Percentiles rank a stretch among this genome's conserved stretches.
Evolutionary conservation across 2,113 vertebrate species (phyloP).

Genomic region (Ammodramus savannarum): DNA sequence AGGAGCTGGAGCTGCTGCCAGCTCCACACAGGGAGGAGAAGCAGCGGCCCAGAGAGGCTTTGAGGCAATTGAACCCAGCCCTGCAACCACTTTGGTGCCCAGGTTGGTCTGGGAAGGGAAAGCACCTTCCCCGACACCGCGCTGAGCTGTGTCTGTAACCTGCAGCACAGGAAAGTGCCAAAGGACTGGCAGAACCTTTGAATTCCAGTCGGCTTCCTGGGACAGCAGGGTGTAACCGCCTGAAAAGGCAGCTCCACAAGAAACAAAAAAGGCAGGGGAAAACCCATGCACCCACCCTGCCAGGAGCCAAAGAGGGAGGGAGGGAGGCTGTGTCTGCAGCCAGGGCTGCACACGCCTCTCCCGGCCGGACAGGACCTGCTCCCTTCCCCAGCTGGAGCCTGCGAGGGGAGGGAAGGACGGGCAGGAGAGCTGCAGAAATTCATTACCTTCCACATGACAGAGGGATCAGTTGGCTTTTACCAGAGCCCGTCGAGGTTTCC

Average conservation of each 20-base stretch:
- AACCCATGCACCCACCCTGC: slow-evolving; percentile 26
- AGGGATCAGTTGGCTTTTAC: slow-evolving; percentile 7
- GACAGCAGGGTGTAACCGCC: slow-evolving; percentile 32
- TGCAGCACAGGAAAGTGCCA: not conserved
- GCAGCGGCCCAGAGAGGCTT: not conserved
- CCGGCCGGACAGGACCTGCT: not conserved
- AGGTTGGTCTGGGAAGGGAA: not conserved
- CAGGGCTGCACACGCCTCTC: slow-evolving; percentile 16
- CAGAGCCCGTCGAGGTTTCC: slow-evolving; percentile 30
- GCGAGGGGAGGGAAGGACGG: not conserved
- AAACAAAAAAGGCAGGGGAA: slow-evolving; percentile 37
- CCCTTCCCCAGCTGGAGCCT: not conserved
- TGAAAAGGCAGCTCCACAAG: slow-evolving; percentile 43
- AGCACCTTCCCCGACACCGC: not conserved
- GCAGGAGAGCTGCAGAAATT: slow-evolving; percentile 23
- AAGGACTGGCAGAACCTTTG: slow-evolving; percentile 39
- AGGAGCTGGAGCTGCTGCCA: not conserved
- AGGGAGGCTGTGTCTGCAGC: slow-evolving; percentile 32
- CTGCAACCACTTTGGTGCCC: not conserved
- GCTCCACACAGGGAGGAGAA: not conserved
- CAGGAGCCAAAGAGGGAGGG: slow-evolving; percentile 39
- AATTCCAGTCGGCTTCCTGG: slow-evolving; percentile 7
- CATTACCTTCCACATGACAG: slow-evolving; percentile 43
- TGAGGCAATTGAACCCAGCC: not conserved
- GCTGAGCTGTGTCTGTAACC: not conserved